These are phyloP conservation scores for Phalloptychus januarius DNA, from an alignment of 2,797 vertebrate species.

Conservation along the genomic window DNA sequence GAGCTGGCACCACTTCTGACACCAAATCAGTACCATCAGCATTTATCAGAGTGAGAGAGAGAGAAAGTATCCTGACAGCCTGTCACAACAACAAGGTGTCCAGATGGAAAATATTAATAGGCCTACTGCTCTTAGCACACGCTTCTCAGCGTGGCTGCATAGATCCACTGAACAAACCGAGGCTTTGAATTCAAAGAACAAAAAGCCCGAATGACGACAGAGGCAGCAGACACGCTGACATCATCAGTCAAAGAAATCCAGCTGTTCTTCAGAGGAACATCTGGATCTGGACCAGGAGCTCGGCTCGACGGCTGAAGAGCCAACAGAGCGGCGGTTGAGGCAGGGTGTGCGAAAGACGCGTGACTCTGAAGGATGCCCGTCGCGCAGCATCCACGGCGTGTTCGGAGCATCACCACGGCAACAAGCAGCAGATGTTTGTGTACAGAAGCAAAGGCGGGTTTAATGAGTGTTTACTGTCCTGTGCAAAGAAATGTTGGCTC, in stretches of 20 bases:
- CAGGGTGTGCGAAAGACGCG: conserved; percentile 6
- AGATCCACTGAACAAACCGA: not conserved
- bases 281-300: not conserved
- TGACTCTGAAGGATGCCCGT: conserved; percentile 6
- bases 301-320: not conserved
- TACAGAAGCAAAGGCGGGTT: conserved; percentile 52
- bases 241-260: not conserved
- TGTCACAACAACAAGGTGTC: conserved; percentile 2
- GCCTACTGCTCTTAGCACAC: not conserved
- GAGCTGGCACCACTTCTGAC: conserved; percentile 1
- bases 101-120: not conserved
- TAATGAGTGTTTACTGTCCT: conserved; percentile 73
- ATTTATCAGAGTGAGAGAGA: not conserved
- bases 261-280: not conserved
- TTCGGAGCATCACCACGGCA: conserved; percentile 31
- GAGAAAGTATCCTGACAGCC: not conserved
- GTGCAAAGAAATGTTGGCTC: conserved; percentile 39
- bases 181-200: not conserved
- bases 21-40: conserved; percentile 2
- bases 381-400: not conserved
- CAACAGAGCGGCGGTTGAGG: not conserved
- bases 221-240: not conserved
- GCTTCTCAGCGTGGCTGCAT: not conserved
- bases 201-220: not conserved
- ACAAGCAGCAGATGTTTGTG: conserved; percentile 57